Conservation (phyloP, 2,113 vertebrate genomes). For the Circaetus gallicus region DNA sequence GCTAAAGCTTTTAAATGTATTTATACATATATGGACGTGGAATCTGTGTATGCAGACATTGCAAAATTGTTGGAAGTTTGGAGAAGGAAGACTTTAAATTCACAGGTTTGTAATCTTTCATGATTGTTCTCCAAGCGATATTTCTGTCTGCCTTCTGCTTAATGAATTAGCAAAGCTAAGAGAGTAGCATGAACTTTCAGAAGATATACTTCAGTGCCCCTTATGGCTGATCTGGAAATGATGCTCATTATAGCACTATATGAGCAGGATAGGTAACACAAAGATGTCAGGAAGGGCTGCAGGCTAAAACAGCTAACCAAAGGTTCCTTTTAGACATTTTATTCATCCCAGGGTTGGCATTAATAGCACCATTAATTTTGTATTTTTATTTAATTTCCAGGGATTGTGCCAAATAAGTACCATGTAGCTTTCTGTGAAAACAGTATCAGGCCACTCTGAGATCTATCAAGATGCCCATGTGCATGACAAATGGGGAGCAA, state of each 20-base stretch:
- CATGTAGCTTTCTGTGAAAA: neutral
- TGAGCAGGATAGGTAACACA: neutral
- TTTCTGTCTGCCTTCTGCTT: neutral
- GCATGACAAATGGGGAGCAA: neutral
- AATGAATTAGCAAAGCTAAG: conserved; percentile 42
- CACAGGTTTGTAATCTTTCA: neutral
- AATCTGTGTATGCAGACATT: neutral
- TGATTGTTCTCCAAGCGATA: neutral
- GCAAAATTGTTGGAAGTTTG: neutral
- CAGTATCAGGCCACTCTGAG: neutral
- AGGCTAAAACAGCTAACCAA: conserved; percentile 8
- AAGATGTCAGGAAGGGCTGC: conserved; percentile 19
- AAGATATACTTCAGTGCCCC: conserved; percentile 32
- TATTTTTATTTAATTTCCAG: neutral
- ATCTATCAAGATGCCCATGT: neutral
- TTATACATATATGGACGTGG: neutral
- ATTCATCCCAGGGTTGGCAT: neutral
- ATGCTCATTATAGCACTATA: neutral
- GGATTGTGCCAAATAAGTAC: neutral
- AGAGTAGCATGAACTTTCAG: conserved; percentile 21
- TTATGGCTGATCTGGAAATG: conserved; percentile 29
- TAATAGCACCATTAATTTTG: neutral
- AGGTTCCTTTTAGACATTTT: neutral
- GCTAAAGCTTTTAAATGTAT: neutral
- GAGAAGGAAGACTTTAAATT: neutral